Evolutionary conservation across 2,888 invertebrate species (phyloP), one percentile per base, ranked within the genome.

Genomic region (Mythimna loreyi): DNA sequence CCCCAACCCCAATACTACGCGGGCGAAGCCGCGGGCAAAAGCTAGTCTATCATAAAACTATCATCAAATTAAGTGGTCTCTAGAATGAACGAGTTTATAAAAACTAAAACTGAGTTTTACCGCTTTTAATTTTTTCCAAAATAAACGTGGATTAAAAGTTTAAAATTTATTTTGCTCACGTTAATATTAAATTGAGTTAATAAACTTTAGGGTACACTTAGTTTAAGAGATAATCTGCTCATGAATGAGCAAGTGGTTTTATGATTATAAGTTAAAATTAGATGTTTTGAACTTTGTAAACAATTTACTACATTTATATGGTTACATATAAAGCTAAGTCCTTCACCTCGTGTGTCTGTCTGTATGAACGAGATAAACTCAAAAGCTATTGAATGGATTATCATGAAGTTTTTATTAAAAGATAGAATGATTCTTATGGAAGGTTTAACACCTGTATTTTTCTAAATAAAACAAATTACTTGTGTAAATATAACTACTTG

Each of bases 231-330:
- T 78, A 71, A 72, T 78, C 60, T 72, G 47, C 33, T 43, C 33
- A 49, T 79, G 52, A 73, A 58, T 63, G 53, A 8, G 0, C n/a
- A 30, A 78, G 30, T 62, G n/a, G n/a, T 30, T 78, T 40, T 21
- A 52, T 53, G 30, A 72, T 53, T 58, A 43, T 43, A 57, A 52
- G 5, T 40, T 62, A 5, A 19, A 28, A 62, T 33, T 52, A 28
- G 5, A 40, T 33, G 36, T 30, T 53, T 30, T 16, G 3, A 77
- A 30, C 23, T 40, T 77, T 30, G 11, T 71, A 11, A 49, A 8
- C 19, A 13, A 40, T 13, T 11, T 7, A 36, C n/a, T n/a, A 36
- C 13, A 36, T 36, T 36, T 36, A 0, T 9, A 33, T 9, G 8
- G 2, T 33, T 33, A 33, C 33, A 33, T 9, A 33, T 9, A 1